phyloP scores from a whole-genome alignment of 2,888 invertebrate species.

The Aleiodes alternator region DNA sequence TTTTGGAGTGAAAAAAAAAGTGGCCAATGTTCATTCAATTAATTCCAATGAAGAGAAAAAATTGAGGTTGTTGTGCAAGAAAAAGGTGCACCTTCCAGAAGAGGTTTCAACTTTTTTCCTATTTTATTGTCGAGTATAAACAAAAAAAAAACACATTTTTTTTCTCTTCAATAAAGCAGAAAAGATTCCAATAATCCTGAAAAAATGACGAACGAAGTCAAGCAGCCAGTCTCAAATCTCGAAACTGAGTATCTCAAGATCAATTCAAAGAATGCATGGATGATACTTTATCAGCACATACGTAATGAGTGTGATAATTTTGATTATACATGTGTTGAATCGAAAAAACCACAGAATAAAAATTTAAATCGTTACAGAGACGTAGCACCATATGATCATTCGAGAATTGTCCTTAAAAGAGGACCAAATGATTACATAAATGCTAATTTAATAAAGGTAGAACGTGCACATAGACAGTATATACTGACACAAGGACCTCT shows the following conservation, averaged over 20 bases:
- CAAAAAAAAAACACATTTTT: too few relatives aligned
- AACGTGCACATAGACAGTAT: constrained; percentile 90
- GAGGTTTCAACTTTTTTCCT: too few relatives aligned
- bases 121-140: too few relatives aligned
- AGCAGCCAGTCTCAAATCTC: constrained; percentile 75
- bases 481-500: constrained; percentile 98
- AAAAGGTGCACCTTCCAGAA: too few relatives aligned
- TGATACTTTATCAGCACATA: constrained; percentile 82
- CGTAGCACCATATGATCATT: constrained; percentile 97
- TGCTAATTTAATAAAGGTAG: constrained; percentile 92
- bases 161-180: too few relatives aligned
- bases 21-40: neutral
- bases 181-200: too few relatives aligned
- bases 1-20: neutral
- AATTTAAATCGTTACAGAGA: constrained; percentile 94
- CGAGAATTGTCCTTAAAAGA: constrained; percentile 86
- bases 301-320: constrained; percentile 82
- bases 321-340: constrained; percentile 82
- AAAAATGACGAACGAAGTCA: constrained; percentile 28
- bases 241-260: constrained; percentile 86
- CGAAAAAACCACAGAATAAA: constrained; percentile 87
- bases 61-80: neutral
- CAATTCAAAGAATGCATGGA: constrained; percentile 83
- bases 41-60: constrained; percentile 4
- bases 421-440: constrained; percentile 93